A percentile compares a stretch with the other conserved stretches of the same genome.
Evolutionary conservation across 2,888 invertebrate species (phyloP).

Genomic region (Leptopilina drosophilae): DNA sequence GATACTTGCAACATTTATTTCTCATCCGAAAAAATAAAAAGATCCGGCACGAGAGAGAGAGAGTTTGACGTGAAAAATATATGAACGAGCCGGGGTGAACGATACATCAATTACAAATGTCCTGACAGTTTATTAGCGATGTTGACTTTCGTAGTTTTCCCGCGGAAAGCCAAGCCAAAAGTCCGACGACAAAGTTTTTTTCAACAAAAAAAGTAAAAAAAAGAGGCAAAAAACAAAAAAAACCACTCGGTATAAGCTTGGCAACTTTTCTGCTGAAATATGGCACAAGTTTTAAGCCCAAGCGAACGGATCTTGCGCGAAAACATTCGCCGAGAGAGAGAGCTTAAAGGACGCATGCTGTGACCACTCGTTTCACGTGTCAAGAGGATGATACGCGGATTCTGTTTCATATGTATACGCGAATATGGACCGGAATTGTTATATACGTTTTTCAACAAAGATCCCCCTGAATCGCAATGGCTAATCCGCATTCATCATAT

Average conservation of each 20-base stretch:
- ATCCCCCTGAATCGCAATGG: background rate
- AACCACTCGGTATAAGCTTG: slow-evolving; percentile 21
- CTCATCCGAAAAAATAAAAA: slow-evolving; percentile 2
- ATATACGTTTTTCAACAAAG: slow-evolving; percentile 9
- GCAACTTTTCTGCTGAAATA: slow-evolving; percentile 24
- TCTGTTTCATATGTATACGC: slow-evolving; percentile 4
- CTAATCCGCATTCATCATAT: background rate
- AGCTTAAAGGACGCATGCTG: slow-evolving; percentile 37
- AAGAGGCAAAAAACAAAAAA: background rate
- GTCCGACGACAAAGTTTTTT: slow-evolving; percentile 43
- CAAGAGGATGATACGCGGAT: slow-evolving; percentile 37
- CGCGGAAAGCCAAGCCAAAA: slow-evolving; percentile 41
- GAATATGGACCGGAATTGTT: slow-evolving; percentile 10
- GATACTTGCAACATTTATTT: slow-evolving; percentile 29
- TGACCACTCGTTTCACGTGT: slow-evolving; percentile 38
- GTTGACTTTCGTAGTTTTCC: slow-evolving; percentile 45
- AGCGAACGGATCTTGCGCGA: slow-evolving; percentile 43
- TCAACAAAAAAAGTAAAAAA: no score
- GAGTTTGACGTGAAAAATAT: slow-evolving; percentile 44
- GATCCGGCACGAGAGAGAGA: background rate
- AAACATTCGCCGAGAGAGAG: slow-evolving; percentile 47
- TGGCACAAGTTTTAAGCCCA: slow-evolving; percentile 29
- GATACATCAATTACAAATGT: slow-evolving; percentile 49
- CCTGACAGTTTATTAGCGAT: slow-evolving; percentile 49
- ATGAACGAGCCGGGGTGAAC: slow-evolving; percentile 24